A percentile compares a stretch with the other conserved stretches of the same genome.
Evolutionary conservation across 2,888 invertebrate genomes (phyloP).

Genomic region (Tenthredo notha): DNA sequence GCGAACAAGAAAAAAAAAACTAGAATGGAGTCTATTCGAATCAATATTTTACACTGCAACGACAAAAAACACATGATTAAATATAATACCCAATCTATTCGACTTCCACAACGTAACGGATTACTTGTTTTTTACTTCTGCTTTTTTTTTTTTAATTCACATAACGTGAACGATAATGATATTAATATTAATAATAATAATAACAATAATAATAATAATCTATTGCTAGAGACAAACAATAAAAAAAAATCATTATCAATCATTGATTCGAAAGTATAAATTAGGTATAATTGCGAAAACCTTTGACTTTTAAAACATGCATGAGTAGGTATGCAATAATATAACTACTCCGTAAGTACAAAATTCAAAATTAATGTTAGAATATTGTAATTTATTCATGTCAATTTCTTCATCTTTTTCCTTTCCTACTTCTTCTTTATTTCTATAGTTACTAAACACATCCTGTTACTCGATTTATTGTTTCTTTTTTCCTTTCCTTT

Average conservation of each 20-base stretch:
- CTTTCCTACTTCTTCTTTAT: background rate
- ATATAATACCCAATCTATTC: slow-evolving; percentile 41
- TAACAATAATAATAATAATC: background rate
- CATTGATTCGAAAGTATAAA: slow-evolving; percentile 14
- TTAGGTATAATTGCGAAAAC: slow-evolving; percentile 11
- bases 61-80: slow-evolving; percentile 44
- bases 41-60: slow-evolving; percentile 49
- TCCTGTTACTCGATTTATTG: background rate
- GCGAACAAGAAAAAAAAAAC: background rate
- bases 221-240: background rate
- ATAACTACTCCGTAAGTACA: slow-evolving; percentile 26
- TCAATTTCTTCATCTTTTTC: background rate
- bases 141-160: slow-evolving; percentile 16
- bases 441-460: slow-evolving; percentile 7
- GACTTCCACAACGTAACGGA: slow-evolving; percentile 32
- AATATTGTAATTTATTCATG: slow-evolving; percentile 16
- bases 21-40: slow-evolving; percentile 13
- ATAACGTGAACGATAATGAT: slow-evolving; percentile 8
- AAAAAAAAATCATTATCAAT: background rate
- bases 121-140: background rate
- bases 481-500: background rate
- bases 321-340: background rate
- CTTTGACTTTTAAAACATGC: slow-evolving; percentile 4
- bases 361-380: slow-evolving; percentile 32
- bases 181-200: background rate